Base-by-base conservation (phyloP, 2,797 vertebrate genomes). In the Limnodromus scolopaceus region DNA sequence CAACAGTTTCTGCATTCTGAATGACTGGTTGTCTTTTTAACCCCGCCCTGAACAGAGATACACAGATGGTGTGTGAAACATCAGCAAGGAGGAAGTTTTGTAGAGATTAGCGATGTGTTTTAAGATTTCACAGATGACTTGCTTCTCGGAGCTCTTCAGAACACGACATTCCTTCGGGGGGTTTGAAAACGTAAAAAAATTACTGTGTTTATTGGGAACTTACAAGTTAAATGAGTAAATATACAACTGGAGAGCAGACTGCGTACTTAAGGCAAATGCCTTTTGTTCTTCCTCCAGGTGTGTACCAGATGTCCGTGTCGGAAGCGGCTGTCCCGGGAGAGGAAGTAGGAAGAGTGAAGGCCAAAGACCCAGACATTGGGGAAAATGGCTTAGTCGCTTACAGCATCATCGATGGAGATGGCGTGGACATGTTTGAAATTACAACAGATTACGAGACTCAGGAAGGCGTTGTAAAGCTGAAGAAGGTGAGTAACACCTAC, bases 381-480 rank as follows among this genome's bases (percentile, higher is more conserved):
- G 99, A 99, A 97, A 99, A 99, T 19, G 99, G 99, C 27, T 96
- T 99, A 96, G 99, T 99, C 78, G 98, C 98, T 41, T 99, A 99
- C 97, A 99, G 98, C 60, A 97, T 99, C 61, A 97, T 99, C 11
- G 99, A 99, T 17, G 99, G 99, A 46, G 99, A 99, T 2, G 99
- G 99, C 7, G 96, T 99, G 80, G 98, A 98, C 68, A 72, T 98
- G 96, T 99, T 99, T 80, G 99, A 99, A 89, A 98, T 99, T 94
- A 98, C 97, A 72, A 99, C 99, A 0, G 99, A 99, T 97, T 99
- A 99, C 0, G 99, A 99, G 97, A 99, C 99, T 82, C 99, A 99
- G 89, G 99, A 99, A 96, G 99, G 99, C 1, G 99, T 99, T 61
- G 98, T 99, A 83, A 99, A 99, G 93, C 98, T 99, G 74, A 99